A percentile compares a stretch with the other conserved stretches of the same genome.
Conservation (phyloP, 1,140 invertebrate genomes). For the Apis dorsata region DNA sequence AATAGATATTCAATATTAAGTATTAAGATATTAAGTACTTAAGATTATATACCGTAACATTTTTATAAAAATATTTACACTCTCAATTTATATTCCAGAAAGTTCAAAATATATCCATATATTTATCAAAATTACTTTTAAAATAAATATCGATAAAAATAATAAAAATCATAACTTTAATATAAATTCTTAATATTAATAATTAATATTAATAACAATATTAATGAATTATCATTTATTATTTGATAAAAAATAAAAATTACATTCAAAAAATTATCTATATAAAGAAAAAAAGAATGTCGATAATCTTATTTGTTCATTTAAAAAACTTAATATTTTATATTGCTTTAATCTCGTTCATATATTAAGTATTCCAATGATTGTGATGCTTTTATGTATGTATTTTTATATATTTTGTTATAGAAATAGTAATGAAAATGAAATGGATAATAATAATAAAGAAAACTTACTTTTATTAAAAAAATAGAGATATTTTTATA, state of each 20-base stretch:
- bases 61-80: conserved; percentile 29
- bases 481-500: conserved; percentile 53
- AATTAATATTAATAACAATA: neutral
- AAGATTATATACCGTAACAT: neutral
- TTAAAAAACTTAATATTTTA: neutral
- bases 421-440: conserved; percentile 3
- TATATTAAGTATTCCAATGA: conserved; percentile 41
- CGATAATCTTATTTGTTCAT: neutral
- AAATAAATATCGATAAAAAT: neutral
- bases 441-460: neutral
- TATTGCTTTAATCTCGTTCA: neutral
- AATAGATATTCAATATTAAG: neutral
- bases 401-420: conserved; percentile 51
- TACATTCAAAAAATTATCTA: neutral
- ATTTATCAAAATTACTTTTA: neutral
- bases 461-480: conserved; percentile 10
- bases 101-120: neutral
- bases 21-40: conserved; percentile 21
- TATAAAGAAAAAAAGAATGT: neutral
- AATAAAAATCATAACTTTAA: neutral
- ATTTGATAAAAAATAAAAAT: neutral
- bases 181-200: neutral
- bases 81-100: neutral
- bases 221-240: too few species aligned
- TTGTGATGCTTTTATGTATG: conserved; percentile 54